These are phyloP conservation scores for Netelia fuscicornis DNA, from an alignment of 2,888 invertebrate species.

Conservation along the genomic window DNA sequence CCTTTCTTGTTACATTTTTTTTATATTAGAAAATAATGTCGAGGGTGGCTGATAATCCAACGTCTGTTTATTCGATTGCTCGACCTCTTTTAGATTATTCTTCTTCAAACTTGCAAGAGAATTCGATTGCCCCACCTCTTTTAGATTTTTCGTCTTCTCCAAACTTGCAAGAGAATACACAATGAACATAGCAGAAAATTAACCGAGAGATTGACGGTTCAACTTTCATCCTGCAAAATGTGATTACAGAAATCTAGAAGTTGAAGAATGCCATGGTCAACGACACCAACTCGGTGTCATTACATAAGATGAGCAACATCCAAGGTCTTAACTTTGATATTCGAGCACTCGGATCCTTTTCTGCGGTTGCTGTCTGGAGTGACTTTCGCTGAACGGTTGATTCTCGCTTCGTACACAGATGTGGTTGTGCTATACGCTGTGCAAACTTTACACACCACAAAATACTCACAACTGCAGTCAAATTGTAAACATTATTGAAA, in stretches of 20 bases:
- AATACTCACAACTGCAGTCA: not conserved
- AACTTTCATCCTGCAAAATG: not conserved
- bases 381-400: slow-evolving; percentile 17
- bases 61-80: too few relatives aligned
- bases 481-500: too few relatives aligned
- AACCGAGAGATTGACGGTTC: too few relatives aligned
- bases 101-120: not conserved
- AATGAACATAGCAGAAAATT: too few relatives aligned
- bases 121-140: too few relatives aligned
- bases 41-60: too few relatives aligned
- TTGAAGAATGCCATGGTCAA: not conserved
- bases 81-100: not conserved
- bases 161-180: not conserved
- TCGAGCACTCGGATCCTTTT: slow-evolving; percentile 29
- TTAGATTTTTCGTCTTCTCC: not conserved
- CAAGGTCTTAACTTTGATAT: slow-evolving; percentile 48
- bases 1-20: too few relatives aligned
- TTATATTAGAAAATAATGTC: too few relatives aligned
- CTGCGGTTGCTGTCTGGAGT: slow-evolving; percentile 38
- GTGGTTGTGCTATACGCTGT: not conserved
- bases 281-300: slow-evolving; percentile 24
- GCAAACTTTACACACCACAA: not conserved
- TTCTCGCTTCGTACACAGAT: not conserved
- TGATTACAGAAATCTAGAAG: not conserved
- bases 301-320: slow-evolving; percentile 42